These are phyloP conservation scores for Cheilosia variabilis DNA, from an alignment of 2,888 invertebrate genomes.

Conservation along the genomic window DNA sequence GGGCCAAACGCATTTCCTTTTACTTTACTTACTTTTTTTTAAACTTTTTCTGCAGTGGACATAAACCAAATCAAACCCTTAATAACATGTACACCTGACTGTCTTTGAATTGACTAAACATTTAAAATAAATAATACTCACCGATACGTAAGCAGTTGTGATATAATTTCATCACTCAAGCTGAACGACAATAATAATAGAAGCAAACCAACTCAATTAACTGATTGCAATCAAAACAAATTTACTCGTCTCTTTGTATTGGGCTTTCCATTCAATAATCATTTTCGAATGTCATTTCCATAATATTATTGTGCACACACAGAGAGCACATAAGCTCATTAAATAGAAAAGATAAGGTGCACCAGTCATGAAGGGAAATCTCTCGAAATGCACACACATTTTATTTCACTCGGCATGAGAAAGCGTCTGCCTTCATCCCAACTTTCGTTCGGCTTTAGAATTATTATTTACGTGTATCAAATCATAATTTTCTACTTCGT, in stretches of 20 bases:
- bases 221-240: constrained; percentile 33
- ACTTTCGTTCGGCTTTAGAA: not conserved
- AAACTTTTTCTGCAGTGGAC: no score
- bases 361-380: constrained; percentile 9
- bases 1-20: no score
- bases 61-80: no score
- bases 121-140: not conserved
- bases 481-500: not conserved
- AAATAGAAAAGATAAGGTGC: constrained; percentile 7
- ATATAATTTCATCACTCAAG: constrained; percentile 23
- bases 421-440: not conserved
- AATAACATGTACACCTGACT: not conserved
- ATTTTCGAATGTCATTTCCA: constrained; percentile 3
- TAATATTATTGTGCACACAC: constrained; percentile 1
- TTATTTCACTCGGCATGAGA: not conserved
- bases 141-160: not conserved
- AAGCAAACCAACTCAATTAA: constrained; percentile 6
- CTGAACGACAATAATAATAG: constrained; percentile 19
- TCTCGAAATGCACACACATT: not conserved
- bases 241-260: constrained; percentile 4
- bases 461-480: not conserved
- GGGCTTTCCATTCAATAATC: constrained; percentile 5
- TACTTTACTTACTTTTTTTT: no score
- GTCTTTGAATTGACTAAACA: not conserved
- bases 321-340: not conserved